Evolutionary conservation across 2,113 vertebrate species (phyloP), one percentile per base, ranked within the genome.

Genomic region (Perccottus glenii): DNA sequence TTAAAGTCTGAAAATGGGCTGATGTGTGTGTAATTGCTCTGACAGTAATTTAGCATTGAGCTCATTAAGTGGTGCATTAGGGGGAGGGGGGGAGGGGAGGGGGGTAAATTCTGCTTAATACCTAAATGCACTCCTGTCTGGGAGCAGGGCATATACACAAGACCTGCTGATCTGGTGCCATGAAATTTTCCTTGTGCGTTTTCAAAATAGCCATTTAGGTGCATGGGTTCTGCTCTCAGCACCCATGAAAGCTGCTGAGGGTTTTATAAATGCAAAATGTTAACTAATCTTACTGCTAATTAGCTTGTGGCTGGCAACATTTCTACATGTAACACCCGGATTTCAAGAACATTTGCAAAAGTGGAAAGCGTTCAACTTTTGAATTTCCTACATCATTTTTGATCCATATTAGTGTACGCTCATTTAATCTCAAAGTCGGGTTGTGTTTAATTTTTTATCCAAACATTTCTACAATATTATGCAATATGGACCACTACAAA

Each of bases 41-140:
- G 65, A 58, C 72, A 56, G 62, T 82, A 75, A 87, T 89, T 87
- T 82, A 76, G 68, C 75, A 47, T 45, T 70, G 67, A 77, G 82
- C 77, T 85, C 83, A 87, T 87, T 82, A 89, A 74, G 47, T 68
- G 53, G 60, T 78, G 65, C 69, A 73, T 55, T 8, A 59, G 63
- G 19, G 19, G 19, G 72, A 40, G 38, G 56, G 14, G 35, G 60
- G 48, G 63, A 3, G 19, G 19, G 72, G 4, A 3, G 56, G 14
- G 35, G 60, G 48, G 51, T 70, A 53, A 83, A 78, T 78, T 73
- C 59, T 52, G 57, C 19, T 32, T 85, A 59, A 78, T 78, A 83
- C 68, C 43, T 62, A 80, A 81, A 81, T 85, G 74, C 70, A 64
- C 63, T 81, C 42, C 62, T 83, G 73, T 67, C 66, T 67, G 51